phyloP scores from a whole-genome alignment of 1,140 invertebrate genomes.

The Eupristina koningsbergeri region DNA sequence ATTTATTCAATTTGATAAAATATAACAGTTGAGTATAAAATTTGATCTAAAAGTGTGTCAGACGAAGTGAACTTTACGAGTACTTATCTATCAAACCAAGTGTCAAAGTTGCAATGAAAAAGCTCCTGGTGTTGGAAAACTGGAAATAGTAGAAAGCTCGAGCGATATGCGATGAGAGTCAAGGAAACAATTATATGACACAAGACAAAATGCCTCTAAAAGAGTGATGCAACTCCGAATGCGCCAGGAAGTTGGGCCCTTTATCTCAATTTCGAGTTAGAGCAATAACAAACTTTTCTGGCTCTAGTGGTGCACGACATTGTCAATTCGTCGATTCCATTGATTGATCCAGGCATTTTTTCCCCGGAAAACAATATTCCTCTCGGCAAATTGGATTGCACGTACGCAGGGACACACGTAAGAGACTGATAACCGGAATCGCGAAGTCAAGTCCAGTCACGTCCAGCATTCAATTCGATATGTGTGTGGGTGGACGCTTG shows the following conservation, averaged over 20 bases:
- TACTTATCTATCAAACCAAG: background rate
- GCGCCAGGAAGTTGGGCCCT: background rate
- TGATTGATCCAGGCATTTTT: background rate
- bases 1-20: background rate
- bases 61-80: background rate
- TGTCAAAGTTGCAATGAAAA: background rate
- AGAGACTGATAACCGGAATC: background rate
- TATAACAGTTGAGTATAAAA: background rate
- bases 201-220: background rate
- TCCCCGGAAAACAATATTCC: background rate
- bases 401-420: background rate
- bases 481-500: constrained; percentile 2
- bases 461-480: constrained; percentile 46
- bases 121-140: background rate
- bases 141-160: background rate
- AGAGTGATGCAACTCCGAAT: too few species aligned
- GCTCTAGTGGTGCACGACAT: background rate
- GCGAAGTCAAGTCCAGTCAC: constrained; percentile 36
- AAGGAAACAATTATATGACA: background rate
- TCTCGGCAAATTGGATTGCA: background rate
- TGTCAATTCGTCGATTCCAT: background rate
- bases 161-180: background rate
- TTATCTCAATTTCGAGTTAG: background rate
- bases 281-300: background rate
- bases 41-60: background rate